Evolutionary conservation across 2,888 invertebrate species (phyloP), one percentile per base, ranked within the genome.

Genomic region (Drosophila affinis): DNA sequence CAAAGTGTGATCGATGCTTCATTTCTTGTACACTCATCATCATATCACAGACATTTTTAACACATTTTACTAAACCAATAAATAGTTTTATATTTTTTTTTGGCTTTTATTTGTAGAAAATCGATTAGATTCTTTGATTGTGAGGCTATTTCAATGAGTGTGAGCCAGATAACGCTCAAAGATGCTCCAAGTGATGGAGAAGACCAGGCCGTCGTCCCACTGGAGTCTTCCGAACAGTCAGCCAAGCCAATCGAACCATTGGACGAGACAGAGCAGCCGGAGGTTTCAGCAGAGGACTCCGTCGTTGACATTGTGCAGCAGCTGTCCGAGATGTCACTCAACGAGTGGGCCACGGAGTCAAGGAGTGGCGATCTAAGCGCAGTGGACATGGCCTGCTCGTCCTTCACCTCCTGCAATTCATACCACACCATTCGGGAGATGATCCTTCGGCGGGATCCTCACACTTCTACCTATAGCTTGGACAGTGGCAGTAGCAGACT

Each of bases 391-490:
- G 32, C 45, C 10, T 46, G 46, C 17, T 47, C 54, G 3, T 72
- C 72, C 9, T 63, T 63, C 4, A 44, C 54, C 4, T 72, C 72
- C n/a, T 72, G 72, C 17, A 10, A 14, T 21, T 72, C 72, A 9
- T 55, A 29, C 54, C 34, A 34, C 2, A 9, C 39, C 4, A 53
- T 72, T 1, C 56, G 64, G 1, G 5, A n/a, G 5, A 45, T 55
- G 12, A 67, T 73, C 12, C 45, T 58, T 10, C 18, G n/a, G 7
- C 55, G 73, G 7, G 45, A 67, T 5, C 52, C 34, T 5, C n/a
- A 27, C 24, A 44, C 39, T 5, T 73, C 73, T 24, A 67, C 61
- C 9, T 12, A 34, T 3, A 72, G 58, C 14, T 14, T 73, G 34
- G 55, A 58, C 10, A 72, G 61, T 32, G 24, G 44, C 5, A 24